phyloP scores from a whole-genome alignment of 1,140 invertebrate genomes.

The Camponotus pennsylvanicus region DNA sequence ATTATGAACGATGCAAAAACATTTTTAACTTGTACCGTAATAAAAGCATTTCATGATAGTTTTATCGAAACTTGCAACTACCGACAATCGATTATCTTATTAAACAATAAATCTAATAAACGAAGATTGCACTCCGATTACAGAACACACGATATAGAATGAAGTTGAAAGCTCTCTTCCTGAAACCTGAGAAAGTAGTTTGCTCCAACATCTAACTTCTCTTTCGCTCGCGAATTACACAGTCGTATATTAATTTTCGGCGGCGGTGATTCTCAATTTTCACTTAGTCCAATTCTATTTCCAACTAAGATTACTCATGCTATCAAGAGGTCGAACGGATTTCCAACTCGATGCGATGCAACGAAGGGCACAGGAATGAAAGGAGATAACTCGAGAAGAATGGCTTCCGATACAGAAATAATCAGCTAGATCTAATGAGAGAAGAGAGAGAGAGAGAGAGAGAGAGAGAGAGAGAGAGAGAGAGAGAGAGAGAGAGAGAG shows the following conservation, averaged over 20 bases:
- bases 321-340: conserved; percentile 31
- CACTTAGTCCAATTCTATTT: conserved; percentile 43
- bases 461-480: too few species aligned
- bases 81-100: conserved; percentile 47
- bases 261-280: conserved; percentile 39
- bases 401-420: conserved; percentile 16
- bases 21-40: background rate
- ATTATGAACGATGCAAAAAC: background rate
- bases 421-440: conserved; percentile 42
- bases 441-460: too few species aligned
- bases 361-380: conserved; percentile 8
- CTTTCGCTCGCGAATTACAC: background rate
- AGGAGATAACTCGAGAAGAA: conserved; percentile 34
- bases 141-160: background rate
- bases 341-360: background rate
- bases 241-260: conserved; percentile 54
- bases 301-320: conserved; percentile 22
- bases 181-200: conserved; percentile 44
- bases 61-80: conserved; percentile 9
- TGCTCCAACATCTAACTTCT: background rate
- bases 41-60: background rate
- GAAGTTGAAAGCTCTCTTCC: conserved; percentile 6
- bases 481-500: too few species aligned
- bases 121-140: conserved; percentile 30
- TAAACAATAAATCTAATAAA: conserved; percentile 48